These are phyloP conservation scores for Calameuta idolon DNA, from an alignment of 2,888 invertebrate species.

Conservation along the genomic window DNA sequence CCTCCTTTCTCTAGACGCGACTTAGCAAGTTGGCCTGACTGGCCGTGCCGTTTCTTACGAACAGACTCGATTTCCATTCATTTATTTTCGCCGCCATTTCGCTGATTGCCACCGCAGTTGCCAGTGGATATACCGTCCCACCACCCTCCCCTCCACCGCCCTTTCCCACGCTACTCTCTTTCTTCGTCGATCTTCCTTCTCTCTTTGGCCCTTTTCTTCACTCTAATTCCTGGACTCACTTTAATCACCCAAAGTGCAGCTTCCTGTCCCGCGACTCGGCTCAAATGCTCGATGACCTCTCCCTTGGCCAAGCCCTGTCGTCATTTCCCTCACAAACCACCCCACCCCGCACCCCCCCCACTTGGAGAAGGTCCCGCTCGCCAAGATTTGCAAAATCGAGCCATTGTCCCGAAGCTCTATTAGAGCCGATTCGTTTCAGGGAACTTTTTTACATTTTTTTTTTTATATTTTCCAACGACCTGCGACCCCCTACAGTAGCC, in stretches of 20 bases:
- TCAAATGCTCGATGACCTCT: constrained; percentile 44
- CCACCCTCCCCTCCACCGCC: background rate
- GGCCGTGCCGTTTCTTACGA: constrained; percentile 32
- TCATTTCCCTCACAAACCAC: no score
- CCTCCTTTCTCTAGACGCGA: no score
- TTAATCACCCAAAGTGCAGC: constrained; percentile 60
- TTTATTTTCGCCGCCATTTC: constrained; percentile 65
- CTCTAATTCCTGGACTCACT: constrained; percentile 59
- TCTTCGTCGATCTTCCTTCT: constrained; percentile 16
- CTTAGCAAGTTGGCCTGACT: background rate
- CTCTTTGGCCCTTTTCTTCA: constrained; percentile 33
- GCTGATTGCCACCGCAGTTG: constrained; percentile 57
- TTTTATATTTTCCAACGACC: no score
- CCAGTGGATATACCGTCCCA: constrained; percentile 1
- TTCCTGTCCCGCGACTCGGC: constrained; percentile 37
- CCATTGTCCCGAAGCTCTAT: no score
- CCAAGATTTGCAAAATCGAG: no score
- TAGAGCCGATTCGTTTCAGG: no score
- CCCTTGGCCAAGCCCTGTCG: no score
- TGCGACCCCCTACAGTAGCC: no score
- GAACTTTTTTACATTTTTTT: no score
- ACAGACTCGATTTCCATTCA: constrained; percentile 64
- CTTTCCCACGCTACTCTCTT: constrained; percentile 16
- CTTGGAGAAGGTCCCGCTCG: no score
- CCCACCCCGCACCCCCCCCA: no score